Conservation (phyloP, 2,113 vertebrate species). For the Cricetomys ansorgei region DNA sequence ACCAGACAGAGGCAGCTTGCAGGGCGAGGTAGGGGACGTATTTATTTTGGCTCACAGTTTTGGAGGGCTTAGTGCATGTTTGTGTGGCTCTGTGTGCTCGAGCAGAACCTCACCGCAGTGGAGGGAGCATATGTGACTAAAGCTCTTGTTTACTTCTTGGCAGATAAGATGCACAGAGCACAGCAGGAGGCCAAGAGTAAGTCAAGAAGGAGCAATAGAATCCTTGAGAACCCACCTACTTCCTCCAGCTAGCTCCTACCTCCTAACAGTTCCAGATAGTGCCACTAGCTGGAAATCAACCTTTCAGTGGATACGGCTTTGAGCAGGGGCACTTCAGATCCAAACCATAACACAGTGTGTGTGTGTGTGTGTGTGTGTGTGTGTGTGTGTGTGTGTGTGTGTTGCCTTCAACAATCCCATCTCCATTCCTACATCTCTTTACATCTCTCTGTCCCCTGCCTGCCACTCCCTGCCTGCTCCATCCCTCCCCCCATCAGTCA, state of each 20-base stretch:
- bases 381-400: neutral
- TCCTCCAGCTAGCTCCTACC: neutral
- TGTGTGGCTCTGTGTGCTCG: neutral
- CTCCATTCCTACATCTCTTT: neutral
- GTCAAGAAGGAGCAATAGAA: neutral
- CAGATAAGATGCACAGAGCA: neutral
- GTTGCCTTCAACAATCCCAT: neutral
- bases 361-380: neutral
- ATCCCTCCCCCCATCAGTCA: constrained; percentile 9
- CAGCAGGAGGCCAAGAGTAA: neutral
- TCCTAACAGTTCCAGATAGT: neutral
- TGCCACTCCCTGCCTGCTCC: neutral
- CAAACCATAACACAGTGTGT: neutral
- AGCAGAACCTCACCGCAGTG: neutral
- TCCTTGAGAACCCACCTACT: neutral
- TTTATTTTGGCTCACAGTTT: neutral
- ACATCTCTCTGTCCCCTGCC: neutral
- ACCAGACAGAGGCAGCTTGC: neutral
- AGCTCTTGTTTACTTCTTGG: neutral
- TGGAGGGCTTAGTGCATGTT: no score
- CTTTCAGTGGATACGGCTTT: neutral
- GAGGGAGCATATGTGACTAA: neutral
- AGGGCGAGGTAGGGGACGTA: no score
- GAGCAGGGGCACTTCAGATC: neutral
- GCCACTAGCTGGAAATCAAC: neutral